Evolutionary conservation across 2,888 invertebrate genomes (phyloP).

Genomic region (Sinopyrophorus schimmeli): DNA sequence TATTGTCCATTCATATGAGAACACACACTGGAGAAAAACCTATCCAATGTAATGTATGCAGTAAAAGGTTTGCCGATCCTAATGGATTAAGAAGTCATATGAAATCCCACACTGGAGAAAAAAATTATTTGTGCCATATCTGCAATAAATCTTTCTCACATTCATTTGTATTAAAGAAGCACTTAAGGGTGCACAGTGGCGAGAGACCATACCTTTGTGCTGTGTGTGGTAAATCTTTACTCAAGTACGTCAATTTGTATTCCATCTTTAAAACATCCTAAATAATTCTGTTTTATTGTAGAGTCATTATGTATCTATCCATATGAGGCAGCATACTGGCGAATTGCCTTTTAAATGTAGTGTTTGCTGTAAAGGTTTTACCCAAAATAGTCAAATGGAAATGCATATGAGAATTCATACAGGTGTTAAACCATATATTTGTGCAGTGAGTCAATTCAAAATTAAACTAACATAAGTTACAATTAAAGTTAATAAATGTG

Average conservation of each 20-base stretch:
- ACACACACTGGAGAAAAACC: slow-evolving; percentile 50
- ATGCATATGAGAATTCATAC: slow-evolving; percentile 46
- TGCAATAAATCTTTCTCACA: slow-evolving; percentile 47
- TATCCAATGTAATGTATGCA: slow-evolving; percentile 44
- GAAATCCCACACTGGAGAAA: slow-evolving; percentile 48
- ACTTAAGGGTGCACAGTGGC: slow-evolving; percentile 45
- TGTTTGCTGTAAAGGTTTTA: slow-evolving; percentile 45
- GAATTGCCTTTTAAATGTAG: slow-evolving; percentile 45
- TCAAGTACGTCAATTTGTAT: slow-evolving; percentile 36
- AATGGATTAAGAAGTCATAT: slow-evolving; percentile 47
- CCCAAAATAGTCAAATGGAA: slow-evolving; percentile 47
- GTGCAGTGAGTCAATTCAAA: slow-evolving; percentile 42
- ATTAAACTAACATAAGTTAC: too few relatives aligned
- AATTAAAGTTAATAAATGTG: not conserved
- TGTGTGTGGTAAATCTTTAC: slow-evolving; percentile 48
- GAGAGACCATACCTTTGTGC: slow-evolving; percentile 46
- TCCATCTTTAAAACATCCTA: not conserved
- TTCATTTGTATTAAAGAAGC: slow-evolving; percentile 48
- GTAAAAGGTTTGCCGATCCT: slow-evolving; percentile 46
- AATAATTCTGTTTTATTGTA: slow-evolving; percentile 31
- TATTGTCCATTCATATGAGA: slow-evolving; percentile 47
- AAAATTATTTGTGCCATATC: slow-evolving; percentile 43
- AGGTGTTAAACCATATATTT: slow-evolving; percentile 48
- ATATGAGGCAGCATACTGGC: slow-evolving; percentile 50
- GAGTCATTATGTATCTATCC: slow-evolving; percentile 48